These are phyloP conservation scores for Rhopilema esculentum DNA, from an alignment of 30 jellyfish, hydroid and myxozoan species.

Conservation along the genomic window DNA sequence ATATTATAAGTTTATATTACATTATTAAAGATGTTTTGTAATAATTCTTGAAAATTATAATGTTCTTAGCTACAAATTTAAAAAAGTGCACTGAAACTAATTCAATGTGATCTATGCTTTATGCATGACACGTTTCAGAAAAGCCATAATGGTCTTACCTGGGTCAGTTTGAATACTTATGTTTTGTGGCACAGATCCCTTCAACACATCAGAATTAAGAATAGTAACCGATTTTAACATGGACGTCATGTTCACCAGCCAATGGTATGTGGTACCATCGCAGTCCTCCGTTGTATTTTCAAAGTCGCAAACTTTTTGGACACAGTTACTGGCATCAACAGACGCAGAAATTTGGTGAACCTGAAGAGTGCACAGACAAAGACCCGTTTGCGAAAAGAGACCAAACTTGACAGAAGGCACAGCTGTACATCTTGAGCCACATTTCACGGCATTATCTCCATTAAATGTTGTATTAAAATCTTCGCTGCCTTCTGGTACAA, in stretches of 20 bases:
- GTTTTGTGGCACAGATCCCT: slow-evolving; percentile 58
- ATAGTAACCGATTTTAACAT: slow-evolving; percentile 22
- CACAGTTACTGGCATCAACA: slow-evolving; percentile 23
- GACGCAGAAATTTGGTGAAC: neutral
- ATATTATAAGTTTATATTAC: too few species aligned
- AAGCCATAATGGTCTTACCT: slow-evolving; percentile 39
- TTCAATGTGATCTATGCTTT: too few species aligned
- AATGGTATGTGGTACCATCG: slow-evolving; percentile 48
- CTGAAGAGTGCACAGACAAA: slow-evolving; percentile 40
- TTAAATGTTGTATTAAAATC: slow-evolving; percentile 6
- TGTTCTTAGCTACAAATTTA: too few species aligned
- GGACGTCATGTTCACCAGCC: slow-evolving; percentile 21
- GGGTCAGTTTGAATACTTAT: slow-evolving; percentile 39
- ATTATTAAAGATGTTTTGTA: too few species aligned
- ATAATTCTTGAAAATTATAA: too few species aligned
- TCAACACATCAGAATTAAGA: neutral
- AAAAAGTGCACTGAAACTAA: too few species aligned
- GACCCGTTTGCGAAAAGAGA: slow-evolving; percentile 37
- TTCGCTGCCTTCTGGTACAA: slow-evolving; percentile 22
- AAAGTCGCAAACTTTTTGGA: slow-evolving; percentile 25
- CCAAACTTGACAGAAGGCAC: slow-evolving; percentile 23
- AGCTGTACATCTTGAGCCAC: slow-evolving; percentile 31
- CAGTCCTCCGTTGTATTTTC: slow-evolving; percentile 14
- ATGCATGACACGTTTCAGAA: too few species aligned
- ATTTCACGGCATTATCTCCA: slow-evolving; percentile 10